These are phyloP conservation scores for Drosophila parvula DNA, from an alignment of 1,140 invertebrate genomes.

Conservation along the genomic window DNA sequence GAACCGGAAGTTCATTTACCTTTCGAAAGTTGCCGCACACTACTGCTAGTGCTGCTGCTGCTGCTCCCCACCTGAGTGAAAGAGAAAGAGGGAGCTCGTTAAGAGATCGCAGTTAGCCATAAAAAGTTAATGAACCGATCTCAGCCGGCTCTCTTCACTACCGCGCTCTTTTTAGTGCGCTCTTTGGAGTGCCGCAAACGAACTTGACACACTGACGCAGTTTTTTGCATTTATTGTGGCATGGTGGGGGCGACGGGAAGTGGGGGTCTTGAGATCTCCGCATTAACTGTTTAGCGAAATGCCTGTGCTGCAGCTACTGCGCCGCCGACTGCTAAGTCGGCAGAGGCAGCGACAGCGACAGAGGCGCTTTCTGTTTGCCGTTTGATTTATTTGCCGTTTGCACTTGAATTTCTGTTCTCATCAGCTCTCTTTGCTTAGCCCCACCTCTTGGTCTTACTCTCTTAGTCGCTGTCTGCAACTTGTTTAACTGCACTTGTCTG, in stretches of 20 bases:
- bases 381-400: slow-evolving; percentile 80
- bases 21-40: slow-evolving; percentile 54
- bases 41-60: neutral
- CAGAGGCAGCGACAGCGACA: slow-evolving; percentile 16
- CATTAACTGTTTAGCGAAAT: slow-evolving; percentile 72
- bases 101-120: slow-evolving; percentile 20
- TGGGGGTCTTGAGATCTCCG: slow-evolving; percentile 21
- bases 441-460: neutral
- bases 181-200: slow-evolving; percentile 59
- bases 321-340: slow-evolving; percentile 5
- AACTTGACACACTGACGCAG: slow-evolving; percentile 81
- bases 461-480: slow-evolving; percentile 58
- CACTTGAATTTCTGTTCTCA: slow-evolving; percentile 69
- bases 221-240: slow-evolving; percentile 39
- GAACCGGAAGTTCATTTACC: slow-evolving; percentile 82
- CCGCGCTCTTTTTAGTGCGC: slow-evolving; percentile 7
- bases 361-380: slow-evolving; percentile 68
- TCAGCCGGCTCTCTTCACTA: slow-evolving; percentile 14
- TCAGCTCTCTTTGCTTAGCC: slow-evolving; percentile 24
- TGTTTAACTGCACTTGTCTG: slow-evolving; percentile 78
- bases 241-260: neutral
- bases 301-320: slow-evolving; percentile 38
- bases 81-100: slow-evolving; percentile 16
- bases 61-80: slow-evolving; percentile 34
- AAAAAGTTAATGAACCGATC: slow-evolving; percentile 15